These are phyloP conservation scores for Peromyscus maniculatus DNA, from an alignment of 2,113 vertebrate genomes.

Conservation along the genomic window DNA sequence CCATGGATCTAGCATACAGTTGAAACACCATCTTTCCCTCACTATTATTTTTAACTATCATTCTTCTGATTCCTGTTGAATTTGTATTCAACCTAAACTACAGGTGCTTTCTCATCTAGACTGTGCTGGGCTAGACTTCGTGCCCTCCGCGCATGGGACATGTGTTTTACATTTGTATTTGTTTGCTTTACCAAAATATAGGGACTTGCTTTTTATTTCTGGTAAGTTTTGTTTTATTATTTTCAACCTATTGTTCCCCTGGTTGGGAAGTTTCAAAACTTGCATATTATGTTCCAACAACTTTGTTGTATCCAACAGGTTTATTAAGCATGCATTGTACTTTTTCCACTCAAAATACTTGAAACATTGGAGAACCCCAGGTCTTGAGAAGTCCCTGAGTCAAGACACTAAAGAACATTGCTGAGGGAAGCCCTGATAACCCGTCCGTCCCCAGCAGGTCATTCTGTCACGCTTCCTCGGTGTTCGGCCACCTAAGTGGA, in stretches of 20 bases:
- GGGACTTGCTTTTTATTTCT: slow-evolving; percentile 21
- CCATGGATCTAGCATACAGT: not conserved
- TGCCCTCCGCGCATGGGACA: not conserved
- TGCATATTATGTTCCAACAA: not conserved
- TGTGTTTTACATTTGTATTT: not conserved
- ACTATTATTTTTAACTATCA: slow-evolving; percentile 57
- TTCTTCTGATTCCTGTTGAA: slow-evolving; percentile 52
- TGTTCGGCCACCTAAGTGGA: not conserved
- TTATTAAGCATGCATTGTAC: not conserved
- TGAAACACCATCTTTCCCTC: slow-evolving; percentile 6
- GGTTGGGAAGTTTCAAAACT: not conserved
- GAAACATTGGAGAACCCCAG: not conserved
- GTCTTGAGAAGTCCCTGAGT: not conserved
- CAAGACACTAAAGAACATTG: not conserved
- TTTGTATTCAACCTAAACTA: not conserved
- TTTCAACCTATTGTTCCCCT: slow-evolving; percentile 8
- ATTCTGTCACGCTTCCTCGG: not conserved
- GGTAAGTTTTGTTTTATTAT: slow-evolving; percentile 39
- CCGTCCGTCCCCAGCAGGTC: not conserved
- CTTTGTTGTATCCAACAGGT: not conserved
- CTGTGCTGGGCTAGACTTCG: not conserved
- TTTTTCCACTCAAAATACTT: not conserved
- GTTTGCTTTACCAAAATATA: slow-evolving; percentile 38
- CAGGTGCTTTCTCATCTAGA: slow-evolving; percentile 36
- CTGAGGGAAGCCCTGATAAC: not conserved